These are phyloP conservation scores for Pollachius pollachius DNA, from an alignment of 2,113 vertebrate genomes.

Conservation along the genomic window DNA sequence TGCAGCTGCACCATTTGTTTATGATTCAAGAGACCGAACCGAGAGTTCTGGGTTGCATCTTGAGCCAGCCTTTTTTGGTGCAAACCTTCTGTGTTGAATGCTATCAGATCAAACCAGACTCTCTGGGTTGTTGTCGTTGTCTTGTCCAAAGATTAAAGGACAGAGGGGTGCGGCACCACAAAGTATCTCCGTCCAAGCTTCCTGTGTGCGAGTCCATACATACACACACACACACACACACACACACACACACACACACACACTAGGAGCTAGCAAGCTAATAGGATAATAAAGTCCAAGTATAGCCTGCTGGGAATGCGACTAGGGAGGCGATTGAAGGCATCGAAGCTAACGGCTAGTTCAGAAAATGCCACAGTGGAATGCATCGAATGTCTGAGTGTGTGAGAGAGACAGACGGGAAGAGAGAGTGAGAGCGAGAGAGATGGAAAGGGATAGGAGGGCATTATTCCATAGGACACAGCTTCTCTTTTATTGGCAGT, in stretches of 20 bases:
- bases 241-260: constrained; percentile 33
- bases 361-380: constrained; percentile 68
- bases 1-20: no score
- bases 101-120: no score
- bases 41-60: no score
- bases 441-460: neutral
- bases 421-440: no score
- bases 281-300: constrained; percentile 70
- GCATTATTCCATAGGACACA: neutral
- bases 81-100: no score
- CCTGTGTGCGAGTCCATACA: neutral
- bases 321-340: constrained; percentile 52
- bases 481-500: neutral
- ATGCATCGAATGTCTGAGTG: constrained; percentile 35
- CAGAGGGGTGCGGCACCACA: constrained; percentile 44
- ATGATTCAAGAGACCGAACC: no score
- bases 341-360: constrained; percentile 58
- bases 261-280: constrained; percentile 38
- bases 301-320: constrained; percentile 49
- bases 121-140: no score
- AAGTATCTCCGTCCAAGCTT: no score
- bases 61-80: no score
- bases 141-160: constrained; percentile 20
- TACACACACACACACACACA: neutral
- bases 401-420: neutral